Base-by-base conservation (phyloP, 1,140 invertebrate genomes). In the Aethina tumida region DNA sequence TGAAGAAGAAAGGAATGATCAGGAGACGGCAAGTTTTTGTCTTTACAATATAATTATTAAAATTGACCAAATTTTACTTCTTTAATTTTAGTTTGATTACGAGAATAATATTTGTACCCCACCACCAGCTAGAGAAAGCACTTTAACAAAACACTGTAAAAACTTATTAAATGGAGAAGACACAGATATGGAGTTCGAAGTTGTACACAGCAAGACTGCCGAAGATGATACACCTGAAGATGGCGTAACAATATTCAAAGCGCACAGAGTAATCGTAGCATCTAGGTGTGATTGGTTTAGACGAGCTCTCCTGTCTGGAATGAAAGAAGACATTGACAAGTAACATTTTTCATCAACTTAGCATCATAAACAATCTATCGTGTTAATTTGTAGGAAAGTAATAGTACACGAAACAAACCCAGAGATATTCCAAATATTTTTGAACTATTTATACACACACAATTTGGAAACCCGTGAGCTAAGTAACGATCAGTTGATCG, bases 311-410 rank as follows among this genome's bases (percentile, higher is more conserved):
- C 65, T 79, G 15, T 78, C 75, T 39, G 79, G 79, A 19, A 81
- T 81, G 79, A 66, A 71, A 52, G 79, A 81, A 62, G 74, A 75
- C 3, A 80, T 81, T 42, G 70, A 78, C 51, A 75, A 70, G 74
- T 75, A 55, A 59, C 57, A n/a, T n/a, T n/a, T n/a, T n/a, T n/a
- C n/a, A n/a, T n/a, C n/a, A 7, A 12, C 7, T 7, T 30, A 30
- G 28, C 6, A 8, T 30, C 13, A n/a, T 30, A n/a, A 7, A 30
- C 22, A 24, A 24, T 24, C 8, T 12, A 24, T 8, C n/a, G 22
- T 24, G 12, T 42, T 34, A 50, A 21, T 49, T 60, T 63, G 29
- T 50, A 77, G 77, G 50, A 75, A 77, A 65, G 79, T 81, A 27
- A 60, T 72, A 4, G 71, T 81, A 27, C 74, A 77, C 44, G 77